Conservation (phyloP, 2,888 invertebrate genomes). For the Acronicta leporina region DNA sequence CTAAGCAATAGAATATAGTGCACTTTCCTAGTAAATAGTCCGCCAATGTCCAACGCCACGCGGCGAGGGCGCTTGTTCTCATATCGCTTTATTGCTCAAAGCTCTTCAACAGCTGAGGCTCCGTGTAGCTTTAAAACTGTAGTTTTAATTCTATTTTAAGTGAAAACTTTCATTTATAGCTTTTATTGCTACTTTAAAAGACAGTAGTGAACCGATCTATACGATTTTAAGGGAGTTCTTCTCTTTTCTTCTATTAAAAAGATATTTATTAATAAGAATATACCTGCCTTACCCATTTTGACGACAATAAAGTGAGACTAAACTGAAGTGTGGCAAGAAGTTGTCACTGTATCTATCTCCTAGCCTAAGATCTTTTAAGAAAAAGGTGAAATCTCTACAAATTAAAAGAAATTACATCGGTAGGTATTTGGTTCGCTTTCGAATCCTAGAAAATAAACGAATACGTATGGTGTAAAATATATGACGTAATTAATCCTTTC, state of each 20-base stretch:
- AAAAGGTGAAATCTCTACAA: not conserved
- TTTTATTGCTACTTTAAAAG: slow-evolving; percentile 25
- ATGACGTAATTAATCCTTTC: slow-evolving; percentile 58
- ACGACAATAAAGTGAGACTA: not conserved
- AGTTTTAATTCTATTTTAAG: slow-evolving; percentile 42
- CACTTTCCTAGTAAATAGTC: slow-evolving; percentile 5
- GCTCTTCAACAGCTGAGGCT: slow-evolving; percentile 65
- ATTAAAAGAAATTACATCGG: not conserved
- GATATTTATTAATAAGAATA: too few species aligned
- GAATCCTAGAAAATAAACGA: slow-evolving; percentile 21
- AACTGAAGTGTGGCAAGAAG: too few species aligned
- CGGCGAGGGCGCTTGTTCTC: slow-evolving; percentile 49
- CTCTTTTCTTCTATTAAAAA: not conserved
- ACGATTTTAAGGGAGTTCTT: not conserved
- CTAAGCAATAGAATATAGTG: slow-evolving; percentile 16
- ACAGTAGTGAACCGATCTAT: not conserved
- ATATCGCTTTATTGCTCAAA: slow-evolving; percentile 64
- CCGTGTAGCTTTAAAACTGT: slow-evolving; percentile 40
- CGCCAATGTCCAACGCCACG: slow-evolving; percentile 25
- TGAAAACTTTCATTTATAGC: slow-evolving; percentile 16
- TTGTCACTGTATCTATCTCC: not conserved
- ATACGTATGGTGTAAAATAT: slow-evolving; percentile 17
- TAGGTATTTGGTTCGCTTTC: not conserved
- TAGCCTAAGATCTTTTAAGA: not conserved
- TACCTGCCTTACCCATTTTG: not conserved